A percentile compares a stretch with the other conserved stretches of the same genome.
These are phyloP conservation scores for Furnarius figulus DNA, from an alignment of 2,113 vertebrate species.

Conservation along the genomic window DNA sequence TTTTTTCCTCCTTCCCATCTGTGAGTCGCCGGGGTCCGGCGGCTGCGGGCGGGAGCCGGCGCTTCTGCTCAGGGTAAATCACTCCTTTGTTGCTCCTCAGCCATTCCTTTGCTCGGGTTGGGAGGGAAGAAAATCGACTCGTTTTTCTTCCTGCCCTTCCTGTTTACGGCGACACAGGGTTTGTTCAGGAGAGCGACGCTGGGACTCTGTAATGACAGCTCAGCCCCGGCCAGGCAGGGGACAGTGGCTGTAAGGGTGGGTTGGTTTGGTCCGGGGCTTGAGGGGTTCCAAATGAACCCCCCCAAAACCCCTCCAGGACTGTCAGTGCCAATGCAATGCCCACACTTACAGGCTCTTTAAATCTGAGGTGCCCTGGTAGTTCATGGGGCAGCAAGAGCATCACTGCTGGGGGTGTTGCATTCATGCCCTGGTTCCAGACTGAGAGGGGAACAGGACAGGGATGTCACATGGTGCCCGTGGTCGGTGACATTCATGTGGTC, in stretches of 20 bases:
- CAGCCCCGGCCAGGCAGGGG: accelerated
- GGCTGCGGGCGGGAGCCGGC: neutral
- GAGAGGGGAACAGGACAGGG: neutral
- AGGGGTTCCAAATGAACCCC: neutral
- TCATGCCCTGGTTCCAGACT: neutral
- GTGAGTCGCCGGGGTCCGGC: neutral
- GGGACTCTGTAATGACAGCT: neutral
- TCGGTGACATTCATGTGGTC: accelerated
- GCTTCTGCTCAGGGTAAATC: neutral
- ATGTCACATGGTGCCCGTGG: accelerated
- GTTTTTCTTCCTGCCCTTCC: slow-evolving; percentile 30
- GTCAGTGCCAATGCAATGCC: accelerated
- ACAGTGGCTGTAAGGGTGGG: neutral
- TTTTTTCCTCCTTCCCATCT: slow-evolving; percentile 43
- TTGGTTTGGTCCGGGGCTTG: accelerated
- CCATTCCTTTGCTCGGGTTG: neutral
- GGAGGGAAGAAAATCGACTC: slow-evolving; percentile 9
- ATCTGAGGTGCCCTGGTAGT: neutral
- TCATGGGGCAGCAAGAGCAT: neutral
- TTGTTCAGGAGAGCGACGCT: neutral
- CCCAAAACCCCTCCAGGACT: neutral
- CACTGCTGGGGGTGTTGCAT: neutral
- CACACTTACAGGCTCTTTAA: neutral
- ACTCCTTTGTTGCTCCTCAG: slow-evolving; percentile 55
- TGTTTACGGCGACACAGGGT: neutral